Base-by-base conservation (phyloP, 2,113 vertebrate species). In the Sinocyclocheilus maitianheensis region DNA sequence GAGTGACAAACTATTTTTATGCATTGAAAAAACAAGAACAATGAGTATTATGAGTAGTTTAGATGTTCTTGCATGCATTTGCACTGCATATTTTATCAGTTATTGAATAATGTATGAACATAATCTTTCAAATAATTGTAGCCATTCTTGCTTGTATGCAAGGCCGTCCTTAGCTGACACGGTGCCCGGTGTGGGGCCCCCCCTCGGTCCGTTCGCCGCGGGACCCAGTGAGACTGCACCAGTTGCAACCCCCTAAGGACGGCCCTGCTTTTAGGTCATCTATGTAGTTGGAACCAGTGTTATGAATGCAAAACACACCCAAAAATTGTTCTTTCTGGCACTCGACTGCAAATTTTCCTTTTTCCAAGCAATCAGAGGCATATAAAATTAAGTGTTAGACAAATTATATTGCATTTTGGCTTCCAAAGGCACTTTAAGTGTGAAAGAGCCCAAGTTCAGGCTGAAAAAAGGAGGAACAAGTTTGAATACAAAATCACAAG, bases 401-500 rank as follows among this genome's bases (percentile, higher is more conserved):
- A 16, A 37, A 37, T 63, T 40, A 18, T 76, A 24, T 48, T 76
- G 43, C 22, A 1, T 48, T 76, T 76, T n/a, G 6, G 77, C 22
- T 63, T 60, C 0, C 77, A 43, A 14, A 46, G 12, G 12, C 3
- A 16, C 22, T 80, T 63, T 24, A 5, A 43, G 3, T 58, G 22
- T 24, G 24, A 43, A 43, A 43, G 40, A 43, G 40, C 40, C 40
- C 40, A 43, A 43, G 40, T 43, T 43, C 40, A 43, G 43, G 63
- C 63, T 5, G 63, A 75, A 11, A 14, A 79, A 62, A 34, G 4
- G 11, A 24, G 7, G 34, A 6, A 30, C 34, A 37, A n/a, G 30
- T 55, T 13, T 80, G 77, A 80, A 63, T 80, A 43, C 55, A 43
- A 43, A 46, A 63, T 63, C 58, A 63, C 20, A 63, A 62, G 77